Base-by-base conservation (phyloP, 2,888 invertebrate genomes). In the Drosophila recens region DNA sequence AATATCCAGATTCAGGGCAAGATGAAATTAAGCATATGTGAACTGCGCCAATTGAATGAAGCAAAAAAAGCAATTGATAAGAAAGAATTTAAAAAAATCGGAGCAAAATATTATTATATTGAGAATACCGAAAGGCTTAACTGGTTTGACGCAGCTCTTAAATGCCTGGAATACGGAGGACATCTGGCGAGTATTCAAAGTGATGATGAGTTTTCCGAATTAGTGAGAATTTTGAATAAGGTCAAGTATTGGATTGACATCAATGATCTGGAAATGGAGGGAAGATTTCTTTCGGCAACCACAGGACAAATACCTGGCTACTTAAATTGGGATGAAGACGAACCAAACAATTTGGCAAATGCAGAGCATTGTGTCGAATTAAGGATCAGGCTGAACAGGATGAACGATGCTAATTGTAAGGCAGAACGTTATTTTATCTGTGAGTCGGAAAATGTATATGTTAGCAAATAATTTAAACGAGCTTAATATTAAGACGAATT, bases 181-280 rank as follows among this genome's bases (percentile, higher is more conserved):
- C 42, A 61, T 27, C n/a, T 63, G 13, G 48, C 30, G 2, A 63
- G 38, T 48, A 48, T 63, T 40, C 11, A 17, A 45, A 53, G 15
- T n/a, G n/a, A n/a, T n/a, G n/a, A n/a, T n/a, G 40, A 40, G 40
- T 4, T 40, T 17, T 9, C 27, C 45, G 45, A 0, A 27, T 52
- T 5, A 34, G n/a, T n/a, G n/a, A n/a, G n/a, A n/a, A n/a, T n/a
- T n/a, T n/a, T n/a, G n/a, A 10, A 17, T 4, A 1, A 2, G 11
- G 20, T n/a, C n/a, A n/a, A n/a, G n/a, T 64, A 57, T 34, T 64
- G 57, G 64, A 57, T 64, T 34, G 64, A 57, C n/a, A 10, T 64
- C 2, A 64, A 42, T 13, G 64, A 64, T 27, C 48, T 64, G 8
- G 15, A 17, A 3, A 57, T 5, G 4, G 49, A 64, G 42, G 49